phyloP scores from a whole-genome alignment of 1,140 invertebrate species.

The Cydia splendana region DNA sequence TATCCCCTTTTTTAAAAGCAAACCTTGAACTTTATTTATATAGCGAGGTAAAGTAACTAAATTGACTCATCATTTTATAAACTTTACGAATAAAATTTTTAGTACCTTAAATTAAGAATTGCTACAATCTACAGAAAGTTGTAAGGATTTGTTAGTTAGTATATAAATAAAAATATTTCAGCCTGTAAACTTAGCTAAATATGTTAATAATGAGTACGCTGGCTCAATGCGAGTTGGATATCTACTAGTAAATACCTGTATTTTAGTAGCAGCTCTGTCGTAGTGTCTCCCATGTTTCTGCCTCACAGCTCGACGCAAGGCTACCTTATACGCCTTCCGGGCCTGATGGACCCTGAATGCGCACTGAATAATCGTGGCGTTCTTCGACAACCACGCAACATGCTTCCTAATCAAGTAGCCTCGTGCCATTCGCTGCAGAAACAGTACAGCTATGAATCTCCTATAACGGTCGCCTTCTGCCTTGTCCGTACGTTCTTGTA shows the following conservation, averaged over 20 bases:
- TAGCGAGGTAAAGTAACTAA: no score
- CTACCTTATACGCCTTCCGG: slow-evolving; percentile 56
- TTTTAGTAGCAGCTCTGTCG: slow-evolving; percentile 51
- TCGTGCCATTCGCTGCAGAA: slow-evolving; percentile 61
- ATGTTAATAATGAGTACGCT: no score
- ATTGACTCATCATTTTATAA: no score
- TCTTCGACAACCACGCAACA: slow-evolving; percentile 61
- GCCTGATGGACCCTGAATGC: slow-evolving; percentile 64
- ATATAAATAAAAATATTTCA: no score
- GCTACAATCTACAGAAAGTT: no score
- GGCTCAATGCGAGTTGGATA: neutral
- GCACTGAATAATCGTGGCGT: slow-evolving; percentile 68
- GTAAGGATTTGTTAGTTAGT: no score
- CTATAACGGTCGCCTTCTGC: slow-evolving; percentile 53
- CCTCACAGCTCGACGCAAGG: slow-evolving; percentile 57
- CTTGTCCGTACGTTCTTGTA: slow-evolving; percentile 55
- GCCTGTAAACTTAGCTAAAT: no score
- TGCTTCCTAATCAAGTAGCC: slow-evolving; percentile 69
- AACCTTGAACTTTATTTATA: no score
- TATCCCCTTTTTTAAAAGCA: no score
- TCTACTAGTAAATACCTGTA: slow-evolving; percentile 54
- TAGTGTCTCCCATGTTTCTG: slow-evolving; percentile 64
- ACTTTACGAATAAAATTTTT: no score
- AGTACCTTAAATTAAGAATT: no score
- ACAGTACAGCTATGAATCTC: slow-evolving; percentile 57